Base-by-base conservation (phyloP, 2,113 vertebrate species). In the Sardina pilchardus region DNA sequence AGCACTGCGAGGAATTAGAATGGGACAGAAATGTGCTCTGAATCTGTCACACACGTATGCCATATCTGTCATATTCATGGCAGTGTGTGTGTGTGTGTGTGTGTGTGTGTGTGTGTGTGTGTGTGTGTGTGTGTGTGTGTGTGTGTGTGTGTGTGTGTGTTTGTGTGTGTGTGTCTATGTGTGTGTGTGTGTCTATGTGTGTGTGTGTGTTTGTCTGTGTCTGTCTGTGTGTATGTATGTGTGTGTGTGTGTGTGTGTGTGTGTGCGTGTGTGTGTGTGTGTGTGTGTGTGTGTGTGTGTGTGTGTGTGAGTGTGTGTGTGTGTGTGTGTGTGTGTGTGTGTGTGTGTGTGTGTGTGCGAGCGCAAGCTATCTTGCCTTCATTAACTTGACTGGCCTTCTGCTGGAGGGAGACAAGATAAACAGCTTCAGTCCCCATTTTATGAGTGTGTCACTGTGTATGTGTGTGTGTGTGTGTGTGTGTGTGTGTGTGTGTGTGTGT, bases 81-180 rank as follows among this genome's bases (percentile, higher is more conserved):
- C 16, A 21, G 53, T 4, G 9, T 56, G 1, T 6, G 53, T 63
- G 59, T 26, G 59, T 63, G 24, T 26, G 59, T 63, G 59, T 26
- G 21, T 63, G 26, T 30, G 26, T 34, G 26, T 34, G 9, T 9
- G 63, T 34, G 26, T 34, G 63, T 9, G 63, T 26, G 1, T 71
- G 63, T 3, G 26, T 71, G 26, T 30, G 26, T 34, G 63, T 16
- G 26, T 71, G 63, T 34, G 5, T 34, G 6, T 63, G 24, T 30
- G 63, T 71, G 63, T 71, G 63, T 71, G 63, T 30, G 63, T 71
- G 63, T 71, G 63, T 71, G 63, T 30, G 63, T 71, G 63, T 71
- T n/a, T 71, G 63, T 3, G 26, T 71, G 26, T 30, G 26, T 34
- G 63, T 16, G 26, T 71, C 26, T 34, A 0, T 34, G 6, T 63